Evolutionary conservation across 2,797 vertebrate genomes (phyloP), one percentile per base, ranked within the genome.

Genomic region (Hydrocynus forskahlii): DNA sequence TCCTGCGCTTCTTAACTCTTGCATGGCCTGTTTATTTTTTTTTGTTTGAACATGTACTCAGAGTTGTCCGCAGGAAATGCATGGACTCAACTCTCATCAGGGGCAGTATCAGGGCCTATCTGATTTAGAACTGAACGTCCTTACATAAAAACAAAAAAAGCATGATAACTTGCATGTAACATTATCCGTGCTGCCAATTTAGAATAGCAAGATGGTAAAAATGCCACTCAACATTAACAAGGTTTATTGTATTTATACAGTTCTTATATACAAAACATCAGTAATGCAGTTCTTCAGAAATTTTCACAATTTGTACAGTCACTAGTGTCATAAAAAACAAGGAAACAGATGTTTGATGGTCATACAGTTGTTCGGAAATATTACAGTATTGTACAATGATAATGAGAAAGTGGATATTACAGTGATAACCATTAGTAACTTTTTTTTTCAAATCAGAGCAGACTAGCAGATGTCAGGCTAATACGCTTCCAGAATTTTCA

Each of bases 251-350:
- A 93, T 92, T 93, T 92, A 93, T 93, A 93, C 92, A 94, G 90
- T 89, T 94, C 90, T 90, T 91, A 94, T 94, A 91, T 93, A 94
- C 93, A 94, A 87, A 93, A 92, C 89, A 91, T 67, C 86, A 88
- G 91, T 87, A 92, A 87, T 87, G 89, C 82, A 87, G 82, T 84
- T 81, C 59, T 81, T 87, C 68, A 55, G 60, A 66, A 81, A 87
- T 54, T 55, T 87, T 86, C 81, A 87, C 81, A 83, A 85, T 85
- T 86, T 87, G 79, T 89, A 89, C 87, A 88, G 73, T 82, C 71
- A 87, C 68, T 38, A 82, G 13, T 75, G 68, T 77, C 66, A 78
- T 81, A 62, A 7, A 9, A 81, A 74, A 40, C 23, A 66, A 25
- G 52, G 23, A 78, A 70, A 45, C 55, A 64, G 70, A 74, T 78